Base-by-base conservation (phyloP, 2,113 vertebrate genomes). In the Gobius niger region DNA sequence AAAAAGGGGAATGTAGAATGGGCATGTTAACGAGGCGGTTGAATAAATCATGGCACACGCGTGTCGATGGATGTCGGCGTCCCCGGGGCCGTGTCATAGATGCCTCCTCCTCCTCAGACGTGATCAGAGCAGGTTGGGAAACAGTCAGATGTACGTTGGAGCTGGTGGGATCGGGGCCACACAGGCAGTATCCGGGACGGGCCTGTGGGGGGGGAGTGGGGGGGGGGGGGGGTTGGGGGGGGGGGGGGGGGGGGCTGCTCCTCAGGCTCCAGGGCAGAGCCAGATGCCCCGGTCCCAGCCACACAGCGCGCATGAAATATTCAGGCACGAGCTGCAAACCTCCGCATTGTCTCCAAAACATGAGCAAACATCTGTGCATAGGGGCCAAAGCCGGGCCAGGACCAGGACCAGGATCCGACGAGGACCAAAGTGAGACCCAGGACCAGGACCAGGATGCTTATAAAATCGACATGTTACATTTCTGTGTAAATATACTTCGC, bases 291-390 rank as follows among this genome's bases (percentile, higher is more conserved):
- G 68, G 82, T 88, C 70, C 80, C 75, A 65, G 69, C 77, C 18
- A 76, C 71, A 19, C 76, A 41, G 82, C 60, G 24, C 63, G 50
- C 73, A 91, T 91, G 78, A 91, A 92, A 91, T 80, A 89, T 91
- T 87, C 62, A 85, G 78, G 65, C 59, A 77, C 70, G 67, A 77
- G 73, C 74, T 90, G 72, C 83, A 90, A 89, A 87, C 90, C 89
- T 88, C 87, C 89, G 89, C 84, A 89, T 63, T 70, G 80, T 88
- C 67, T 86, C 77, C 82, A 88, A 88, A 88, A 86, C 82, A 80
- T 83, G 62, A 73, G 57, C 15, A 82, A 73, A 81, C 82, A 88
- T 76, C 86, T 85, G 8, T 19, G 16, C 54, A 19, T 57, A 13
- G 14, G 13, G 54, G 13, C 11, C 19, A 14, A 11, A 3, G 19